phyloP scores from a whole-genome alignment of 2,888 invertebrate genomes.

The Malacosoma neustria region DNA sequence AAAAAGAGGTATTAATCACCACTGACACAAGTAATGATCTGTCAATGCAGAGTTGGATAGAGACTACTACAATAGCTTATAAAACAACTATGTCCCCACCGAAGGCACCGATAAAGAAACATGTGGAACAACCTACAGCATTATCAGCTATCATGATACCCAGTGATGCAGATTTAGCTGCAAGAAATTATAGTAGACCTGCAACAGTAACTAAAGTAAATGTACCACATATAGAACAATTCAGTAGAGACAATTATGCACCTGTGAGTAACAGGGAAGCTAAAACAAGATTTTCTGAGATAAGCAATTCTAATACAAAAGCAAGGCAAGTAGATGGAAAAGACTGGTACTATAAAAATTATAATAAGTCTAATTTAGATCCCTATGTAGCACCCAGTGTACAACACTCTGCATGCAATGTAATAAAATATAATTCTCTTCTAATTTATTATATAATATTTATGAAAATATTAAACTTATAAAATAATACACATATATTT shows the following conservation, averaged over 20 bases:
- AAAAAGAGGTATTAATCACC: conserved; percentile 61
- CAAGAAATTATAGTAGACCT: conserved; percentile 43
- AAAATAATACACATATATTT: conserved; percentile 3
- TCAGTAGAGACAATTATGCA: conserved; percentile 44
- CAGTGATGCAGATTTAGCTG: conserved; percentile 50
- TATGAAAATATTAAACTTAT: neutral
- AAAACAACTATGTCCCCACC: conserved; percentile 31
- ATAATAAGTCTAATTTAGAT: conserved; percentile 77
- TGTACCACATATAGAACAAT: conserved; percentile 49
- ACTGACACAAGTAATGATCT: conserved; percentile 63
- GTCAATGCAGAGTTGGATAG: conserved; percentile 55
- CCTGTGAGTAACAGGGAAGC: conserved; percentile 55
- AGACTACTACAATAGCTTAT: conserved; percentile 46
- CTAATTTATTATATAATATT: conserved; percentile 9
- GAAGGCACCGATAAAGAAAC: conserved; percentile 43
- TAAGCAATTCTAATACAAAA: conserved; percentile 53
- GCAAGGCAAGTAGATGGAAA: conserved; percentile 69
- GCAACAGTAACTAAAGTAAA: conserved; percentile 64
- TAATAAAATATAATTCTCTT: conserved; percentile 17
- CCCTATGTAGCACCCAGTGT: conserved; percentile 63
- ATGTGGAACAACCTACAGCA: conserved; percentile 61
- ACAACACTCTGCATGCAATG: conserved; percentile 27
- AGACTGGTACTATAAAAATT: conserved; percentile 92
- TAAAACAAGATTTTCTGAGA: conserved; percentile 55
- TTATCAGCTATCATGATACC: conserved; percentile 78